These are phyloP conservation scores for Torymus aiolomorphi DNA, from an alignment of 2,888 invertebrate species.

Conservation along the genomic window DNA sequence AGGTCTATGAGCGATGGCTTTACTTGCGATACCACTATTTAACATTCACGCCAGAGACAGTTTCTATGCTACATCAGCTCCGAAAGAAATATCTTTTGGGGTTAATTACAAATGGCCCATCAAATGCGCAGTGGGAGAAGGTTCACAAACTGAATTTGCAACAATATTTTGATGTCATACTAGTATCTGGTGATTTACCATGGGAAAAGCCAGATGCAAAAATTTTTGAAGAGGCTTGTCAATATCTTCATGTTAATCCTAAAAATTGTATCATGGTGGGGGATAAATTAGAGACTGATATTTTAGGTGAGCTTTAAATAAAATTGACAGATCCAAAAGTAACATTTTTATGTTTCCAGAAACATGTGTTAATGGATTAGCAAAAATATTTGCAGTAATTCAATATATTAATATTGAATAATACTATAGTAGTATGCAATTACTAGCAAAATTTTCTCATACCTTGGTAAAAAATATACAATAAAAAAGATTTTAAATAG, in stretches of 20 bases:
- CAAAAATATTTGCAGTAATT: conserved; percentile 52
- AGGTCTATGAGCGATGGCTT: conserved; percentile 87
- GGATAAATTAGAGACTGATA: conserved; percentile 92
- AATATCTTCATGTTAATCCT: conserved; percentile 84
- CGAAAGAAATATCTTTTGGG: conserved; percentile 86
- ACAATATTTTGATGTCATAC: conserved; percentile 86
- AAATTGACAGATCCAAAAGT: conserved; percentile 31
- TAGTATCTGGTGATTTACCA: conserved; percentile 89
- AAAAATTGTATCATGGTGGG: conserved; percentile 90
- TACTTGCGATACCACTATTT: conserved; percentile 87
- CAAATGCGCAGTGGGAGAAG: conserved; percentile 93
- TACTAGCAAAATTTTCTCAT: conserved; percentile 49
- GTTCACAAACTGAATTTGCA: conserved; percentile 83
- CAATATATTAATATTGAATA: conserved; percentile 29
- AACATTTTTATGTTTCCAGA: conserved; percentile 55
- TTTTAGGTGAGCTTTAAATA: conserved; percentile 76
- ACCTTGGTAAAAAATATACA: conserved; percentile 47
- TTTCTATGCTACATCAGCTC: conserved; percentile 82
- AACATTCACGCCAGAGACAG: conserved; percentile 82
- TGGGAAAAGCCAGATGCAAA: conserved; percentile 91
- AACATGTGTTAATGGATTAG: conserved; percentile 47
- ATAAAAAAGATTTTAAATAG: not conserved
- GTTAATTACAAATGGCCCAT: conserved; percentile 91
- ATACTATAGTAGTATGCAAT: conserved; percentile 42
- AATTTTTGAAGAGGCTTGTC: conserved; percentile 89